Base-by-base conservation (phyloP, 2,797 vertebrate genomes). In the Eurystomus glaucurus region DNA sequence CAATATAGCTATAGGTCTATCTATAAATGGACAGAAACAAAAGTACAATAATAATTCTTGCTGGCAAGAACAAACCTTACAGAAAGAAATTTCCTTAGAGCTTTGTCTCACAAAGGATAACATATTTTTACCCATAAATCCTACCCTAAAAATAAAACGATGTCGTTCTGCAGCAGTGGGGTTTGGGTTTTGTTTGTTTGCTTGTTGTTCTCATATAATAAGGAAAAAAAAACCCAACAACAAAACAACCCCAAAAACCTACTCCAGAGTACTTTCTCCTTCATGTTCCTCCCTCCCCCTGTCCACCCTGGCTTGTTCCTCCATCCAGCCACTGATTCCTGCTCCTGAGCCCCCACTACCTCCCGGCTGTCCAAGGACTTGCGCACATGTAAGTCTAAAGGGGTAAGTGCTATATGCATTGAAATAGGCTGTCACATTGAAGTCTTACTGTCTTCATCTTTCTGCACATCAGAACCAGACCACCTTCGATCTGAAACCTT, bases 331-430 rank as follows among this genome's bases (percentile, higher is more conserved):
- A 0, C 14, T 25, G 18, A 22, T 18, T 61, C 50, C 33, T 35
- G 46, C 14, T 15, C 26, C 50, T 16, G 5, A 31, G 22, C 8
- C 14, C 12, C 41, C 14, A 3, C 3, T 8, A 9, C 23, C 23
- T 58, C 28, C 9, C 28, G 15, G 20, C 1, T 69, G 14, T 5
- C 31, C 2, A 4, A 88, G 35, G 54, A 35, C n/a, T 52, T 2
- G 11, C 52, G 74, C 25, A 16, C 5, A 5, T 0, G 9, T 9
- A 45, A 5, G 31, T 52, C 50, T 16, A 25, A 50, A 66, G 18
- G 16, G 5, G 0, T 37, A 26, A 62, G 14, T 10, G 10, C 35
- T 51, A 9, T 3, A 22, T 23, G 39, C 48, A 50, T 4, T 48
- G 75, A 87, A 71, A 85, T 16, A 39, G 0, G 11, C 9, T n/a